These are phyloP conservation scores for Parambassis ranga DNA, from an alignment of 2,797 vertebrate species.

Conservation along the genomic window DNA sequence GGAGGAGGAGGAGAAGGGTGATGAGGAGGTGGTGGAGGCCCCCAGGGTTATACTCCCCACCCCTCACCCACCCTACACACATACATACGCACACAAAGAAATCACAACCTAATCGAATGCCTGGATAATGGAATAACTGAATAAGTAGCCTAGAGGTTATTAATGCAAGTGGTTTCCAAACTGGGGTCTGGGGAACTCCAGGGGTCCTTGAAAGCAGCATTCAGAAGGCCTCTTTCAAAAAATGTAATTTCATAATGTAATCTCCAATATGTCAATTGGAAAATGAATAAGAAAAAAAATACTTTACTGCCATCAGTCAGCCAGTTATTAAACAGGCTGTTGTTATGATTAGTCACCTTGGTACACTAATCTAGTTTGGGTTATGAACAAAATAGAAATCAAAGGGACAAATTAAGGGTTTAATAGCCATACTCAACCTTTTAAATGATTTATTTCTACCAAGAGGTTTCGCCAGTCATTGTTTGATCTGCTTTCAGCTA, in stretches of 20 bases:
- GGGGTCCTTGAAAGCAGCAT: constrained; percentile 21
- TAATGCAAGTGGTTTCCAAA: constrained; percentile 62
- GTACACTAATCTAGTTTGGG: neutral
- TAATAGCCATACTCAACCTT: constrained; percentile 4
- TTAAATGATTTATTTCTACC: constrained; percentile 31
- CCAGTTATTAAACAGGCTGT: neutral
- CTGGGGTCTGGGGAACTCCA: constrained; percentile 29
- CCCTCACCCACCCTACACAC: constrained; percentile 1
- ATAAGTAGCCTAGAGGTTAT: constrained; percentile 69
- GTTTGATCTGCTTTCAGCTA: constrained; percentile 67
- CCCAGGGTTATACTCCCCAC: constrained; percentile 42
- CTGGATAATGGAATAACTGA: constrained; percentile 73
- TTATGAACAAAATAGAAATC: constrained; percentile 11
- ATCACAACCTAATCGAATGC: constrained; percentile 70
- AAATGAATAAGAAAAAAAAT: neutral
- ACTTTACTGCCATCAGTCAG: neutral
- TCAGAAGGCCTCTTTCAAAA: neutral
- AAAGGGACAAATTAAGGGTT: constrained; percentile 30
- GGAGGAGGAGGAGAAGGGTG: constrained; percentile 13
- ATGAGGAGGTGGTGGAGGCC: constrained; percentile 32
- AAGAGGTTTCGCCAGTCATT: constrained; percentile 41
- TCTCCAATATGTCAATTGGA: neutral
- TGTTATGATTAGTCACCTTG: neutral
- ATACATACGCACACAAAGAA: constrained; percentile 47
- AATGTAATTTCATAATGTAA: constrained; percentile 1